Evolutionary conservation across 1,140 invertebrate species (phyloP), one percentile per base, ranked within the genome.

Genomic region (Wasmannia auropunctata): DNA sequence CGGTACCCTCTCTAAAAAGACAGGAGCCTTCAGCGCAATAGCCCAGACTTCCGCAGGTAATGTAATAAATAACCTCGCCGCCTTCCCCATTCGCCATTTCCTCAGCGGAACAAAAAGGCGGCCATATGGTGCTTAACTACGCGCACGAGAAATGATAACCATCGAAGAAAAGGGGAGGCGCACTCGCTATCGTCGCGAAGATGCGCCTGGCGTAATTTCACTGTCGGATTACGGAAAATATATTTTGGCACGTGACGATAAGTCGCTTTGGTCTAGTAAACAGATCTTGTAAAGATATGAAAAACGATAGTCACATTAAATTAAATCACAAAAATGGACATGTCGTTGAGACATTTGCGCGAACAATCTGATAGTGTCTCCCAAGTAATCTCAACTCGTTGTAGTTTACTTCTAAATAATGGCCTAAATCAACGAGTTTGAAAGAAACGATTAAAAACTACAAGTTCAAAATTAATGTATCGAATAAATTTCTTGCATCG

Each of bases 111-210:
- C 80, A 87, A 90, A 88, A 90, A 91, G 62, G 46, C 54, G 22
- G 43, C 81, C 88, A 90, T 91, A 91, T 88, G 90, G 90, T 81
- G 81, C 81, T 84, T 86, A 90, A 90, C 88, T 91, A 91, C 83
- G 84, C 56, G 86, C 75, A 85, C 77, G 83, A 79, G 86, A 77
- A 90, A 88, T 88, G 88, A 90, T 90, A 90, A 88, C 56, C 75
- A 88, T 88, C 76, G 70, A 88, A 83, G 72, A 2, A 89, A 88
- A 85, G 58, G 86, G 87, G 76, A 74, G 25, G n/a, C n/a, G n/a
- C 75, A 67, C 54, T 75, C 43, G 37, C 83, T 86, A 88, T 88
- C 83, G 62, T 79, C 46, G 28, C 46, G 22, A 54, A 8, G 62
- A 70, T 58, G 28, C 43, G 72, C 10, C 10, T 28, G 25, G 1